Evolutionary conservation across 2,888 invertebrate species (phyloP), one percentile per base, ranked within the genome.

Genomic region (Marasmarcha lunaedactyla): DNA sequence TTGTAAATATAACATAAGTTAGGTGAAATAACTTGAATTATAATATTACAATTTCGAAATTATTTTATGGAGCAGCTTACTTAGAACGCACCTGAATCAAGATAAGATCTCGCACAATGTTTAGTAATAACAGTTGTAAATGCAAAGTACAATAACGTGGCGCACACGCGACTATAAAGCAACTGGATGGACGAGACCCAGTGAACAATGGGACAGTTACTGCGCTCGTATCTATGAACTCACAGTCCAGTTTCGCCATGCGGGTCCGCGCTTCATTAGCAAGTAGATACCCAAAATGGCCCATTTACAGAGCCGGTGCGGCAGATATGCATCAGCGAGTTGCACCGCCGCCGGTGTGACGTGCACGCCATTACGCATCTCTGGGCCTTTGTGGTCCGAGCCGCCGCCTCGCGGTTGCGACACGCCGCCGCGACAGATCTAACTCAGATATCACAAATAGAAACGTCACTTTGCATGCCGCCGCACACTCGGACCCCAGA

Each of bases 251-350:
- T 76, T 78, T 69, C 63, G 63, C 70, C 55, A 61, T 64, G 60
- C 63, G 62, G 64, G 52, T 57, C 58, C 53, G 57, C 55, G 64
- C 71, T 81, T 79, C 81, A 81, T 81, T 83, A 81, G 77, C 72
- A 76, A 78, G 71, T 70, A 70, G 77, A 78, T 78, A 71, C 72
- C 79, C 76, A 71, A 81, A 81, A 79, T 74, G 70, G 72, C 57
- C 73, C 73, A 77, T 78, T 78, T 78, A 73, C 71, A 71, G 71
- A 71, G 71, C 64, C 70, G 57, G 71, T 71, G 70, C 20, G 20
- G 63, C 69, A 72, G 81, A 81, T 83, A 81, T 76, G 77, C 67
- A 83, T 83, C 81, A 57, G 60, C 68, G 65, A 68, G 63, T 63
- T 68, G 70, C 68, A 66, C 53, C 53, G 61, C 44, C 55, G 51